Evolutionary conservation across 2,888 invertebrate genomes (phyloP), one percentile per base, ranked within the genome.

Genomic region (Pemphredon lugubris): DNA sequence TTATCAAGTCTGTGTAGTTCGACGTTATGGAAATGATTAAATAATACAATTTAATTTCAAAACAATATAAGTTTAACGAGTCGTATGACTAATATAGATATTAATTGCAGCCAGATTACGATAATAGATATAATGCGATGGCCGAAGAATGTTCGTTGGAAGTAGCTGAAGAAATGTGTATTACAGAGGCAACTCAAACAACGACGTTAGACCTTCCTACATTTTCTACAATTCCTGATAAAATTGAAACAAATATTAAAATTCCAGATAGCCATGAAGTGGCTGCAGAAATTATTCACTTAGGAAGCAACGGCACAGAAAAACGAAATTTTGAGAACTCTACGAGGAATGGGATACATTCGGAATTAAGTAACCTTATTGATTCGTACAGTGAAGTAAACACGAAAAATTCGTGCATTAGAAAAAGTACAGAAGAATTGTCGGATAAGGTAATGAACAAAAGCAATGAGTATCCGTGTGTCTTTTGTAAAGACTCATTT

Each of bases 21-120:
- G 32, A n/a, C n/a, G n/a, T n/a, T n/a, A 32, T 48, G 6, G 2
- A 9, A 30, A 30, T 30, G 9, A 1, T 30, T 30, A 9, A 37
- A 1, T 13, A 37, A 13, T 5, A 11, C 4, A 13, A 37, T 37
- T 37, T 37, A 37, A n/a, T 2, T 11, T 34, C n/a, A n/a, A n/a
- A n/a, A n/a, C n/a, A n/a, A n/a, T n/a, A n/a, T n/a, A n/a, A n/a
- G n/a, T n/a, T n/a, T n/a, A n/a, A n/a, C n/a, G n/a, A n/a, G n/a
- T n/a, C n/a, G n/a, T n/a, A n/a, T n/a, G n/a, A n/a, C n/a, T n/a
- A n/a, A n/a, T n/a, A n/a, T n/a, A n/a, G n/a, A n/a, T n/a, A n/a
- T n/a, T 5, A 5, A 48, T 84, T 81, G 9, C 68, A 86, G 86
- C 20, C 71, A 7, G 58, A 59, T 18, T 82, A 84, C 39, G 82